phyloP scores from a whole-genome alignment of 2,797 vertebrate species.

The Lepidocolaptes lacrymiger region DNA sequence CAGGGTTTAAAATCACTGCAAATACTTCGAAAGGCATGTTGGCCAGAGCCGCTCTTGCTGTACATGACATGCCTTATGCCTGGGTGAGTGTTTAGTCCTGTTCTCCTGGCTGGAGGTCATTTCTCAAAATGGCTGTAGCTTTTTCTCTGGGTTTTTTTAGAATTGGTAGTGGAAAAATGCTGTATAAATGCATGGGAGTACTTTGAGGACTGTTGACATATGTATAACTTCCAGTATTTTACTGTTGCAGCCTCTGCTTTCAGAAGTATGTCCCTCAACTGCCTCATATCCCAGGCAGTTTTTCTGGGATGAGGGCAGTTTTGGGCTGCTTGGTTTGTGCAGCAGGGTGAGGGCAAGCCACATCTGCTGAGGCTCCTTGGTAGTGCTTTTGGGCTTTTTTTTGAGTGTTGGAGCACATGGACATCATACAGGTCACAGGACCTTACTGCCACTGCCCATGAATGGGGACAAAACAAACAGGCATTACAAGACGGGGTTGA shows the following conservation, averaged over 20 bases:
- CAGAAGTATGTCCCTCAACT: accelerated
- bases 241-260: neutral
- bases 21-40: neutral
- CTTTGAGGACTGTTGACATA: neutral
- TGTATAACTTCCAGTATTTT: neutral
- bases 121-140: neutral
- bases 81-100: neutral
- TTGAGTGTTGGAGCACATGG: neutral
- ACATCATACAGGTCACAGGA: neutral
- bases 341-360: accelerated
- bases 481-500: neutral
- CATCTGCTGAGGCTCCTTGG: neutral
- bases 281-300: neutral
- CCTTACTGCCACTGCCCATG: accelerated
- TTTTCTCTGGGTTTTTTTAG: neutral
- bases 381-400: neutral
- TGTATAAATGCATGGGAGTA: neutral
- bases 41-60: neutral
- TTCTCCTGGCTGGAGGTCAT: slow-evolving; percentile 2
- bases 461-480: neutral
- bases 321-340: neutral
- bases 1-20: neutral
- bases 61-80: neutral
- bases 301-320: neutral
- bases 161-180: neutral